A percentile compares a stretch with the other conserved stretches of the same genome.
These are phyloP conservation scores for Anadara kagoshimensis DNA, from an alignment of 1,140 invertebrate species.

Conservation along the genomic window DNA sequence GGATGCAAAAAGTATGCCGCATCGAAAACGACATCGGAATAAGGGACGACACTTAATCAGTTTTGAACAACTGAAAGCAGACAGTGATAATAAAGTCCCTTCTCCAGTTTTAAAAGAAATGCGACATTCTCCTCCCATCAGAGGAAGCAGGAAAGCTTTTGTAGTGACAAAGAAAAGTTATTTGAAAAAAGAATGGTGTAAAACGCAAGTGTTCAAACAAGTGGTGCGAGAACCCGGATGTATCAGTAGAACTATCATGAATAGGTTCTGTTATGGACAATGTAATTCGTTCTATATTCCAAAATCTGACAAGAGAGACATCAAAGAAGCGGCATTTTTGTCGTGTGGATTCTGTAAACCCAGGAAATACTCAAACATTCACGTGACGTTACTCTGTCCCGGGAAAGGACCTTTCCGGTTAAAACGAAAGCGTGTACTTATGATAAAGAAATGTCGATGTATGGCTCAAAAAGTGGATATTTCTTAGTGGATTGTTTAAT, in stretches of 20 bases:
- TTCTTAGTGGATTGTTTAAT: too few species aligned
- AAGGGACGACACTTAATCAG: too few species aligned
- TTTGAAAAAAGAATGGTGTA: slow-evolving; percentile 82
- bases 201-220: slow-evolving; percentile 81
- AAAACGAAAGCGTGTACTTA: slow-evolving; percentile 6
- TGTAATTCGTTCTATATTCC: slow-evolving; percentile 86
- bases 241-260: slow-evolving; percentile 78
- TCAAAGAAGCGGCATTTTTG: slow-evolving; percentile 76
- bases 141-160: slow-evolving; percentile 77
- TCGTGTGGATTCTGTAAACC: slow-evolving; percentile 82
- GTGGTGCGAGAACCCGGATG: slow-evolving; percentile 80
- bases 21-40: too few species aligned
- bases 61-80: too few species aligned
- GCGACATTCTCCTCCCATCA: slow-evolving; percentile 29
- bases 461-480: neutral
- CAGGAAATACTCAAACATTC: slow-evolving; percentile 79
- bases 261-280: slow-evolving; percentile 84
- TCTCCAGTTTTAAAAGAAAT: too few species aligned
- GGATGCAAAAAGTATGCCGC: too few species aligned
- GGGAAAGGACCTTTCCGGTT: slow-evolving; percentile 70
- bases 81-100: too few species aligned
- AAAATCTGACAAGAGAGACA: slow-evolving; percentile 54
- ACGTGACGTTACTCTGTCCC: slow-evolving; percentile 80
- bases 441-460: slow-evolving; percentile 10
- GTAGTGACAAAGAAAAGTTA: slow-evolving; percentile 80